Evolutionary conservation across 2,113 vertebrate genomes (phyloP), one percentile per base, ranked within the genome.

Genomic region (Uria aalge): DNA sequence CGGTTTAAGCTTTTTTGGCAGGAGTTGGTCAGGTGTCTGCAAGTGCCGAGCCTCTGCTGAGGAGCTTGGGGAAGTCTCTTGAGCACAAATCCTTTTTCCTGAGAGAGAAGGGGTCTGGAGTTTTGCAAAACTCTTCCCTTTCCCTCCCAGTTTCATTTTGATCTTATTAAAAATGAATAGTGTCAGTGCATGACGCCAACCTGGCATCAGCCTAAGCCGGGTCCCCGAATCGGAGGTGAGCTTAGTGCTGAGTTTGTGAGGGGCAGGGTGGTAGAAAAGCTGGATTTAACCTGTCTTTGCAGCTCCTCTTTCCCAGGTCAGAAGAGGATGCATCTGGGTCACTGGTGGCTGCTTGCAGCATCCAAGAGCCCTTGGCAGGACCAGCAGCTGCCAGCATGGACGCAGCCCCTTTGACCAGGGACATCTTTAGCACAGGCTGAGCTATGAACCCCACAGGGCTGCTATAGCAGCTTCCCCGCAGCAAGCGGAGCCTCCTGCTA

Each of bases 361-460:
- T 20, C 50, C 43, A 12, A 34, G 77, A 81, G 68, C 50, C 64
- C 23, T 53, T 36, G 55, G 24, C 36, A 57, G 69, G 52, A 27
- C 11, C 48, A 34, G 76, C 62, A 91, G 53, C 29, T 63, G 62
- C 62, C 62, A 73, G 85, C 22, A 6, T 5, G 5, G 32, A 40
- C 3, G 4, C 19, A 89, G 45, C 18, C 60, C 36, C 60, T 82
- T 71, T 72, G 48, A 36, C 48, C 26, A 16, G 34, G 67, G 45
- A 9, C 40, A 5, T 14, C 11, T 20, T 34, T 4, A 48, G 55
- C 77, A 19, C 4, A 0, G 3, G 2, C 16, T 47, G 57, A 59
- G 1, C 53, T 7, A 0, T 8, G 53, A 83, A 26, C 5, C 2
- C n/a, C 41, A 2, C 1, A 4, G 72, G 73, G 43, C 56, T 86